Percentiles rank a stretch among this genome's conserved stretches.
Evolutionary conservation across 2,888 invertebrate species (phyloP).

Genomic region (Conchocele bisecta): DNA sequence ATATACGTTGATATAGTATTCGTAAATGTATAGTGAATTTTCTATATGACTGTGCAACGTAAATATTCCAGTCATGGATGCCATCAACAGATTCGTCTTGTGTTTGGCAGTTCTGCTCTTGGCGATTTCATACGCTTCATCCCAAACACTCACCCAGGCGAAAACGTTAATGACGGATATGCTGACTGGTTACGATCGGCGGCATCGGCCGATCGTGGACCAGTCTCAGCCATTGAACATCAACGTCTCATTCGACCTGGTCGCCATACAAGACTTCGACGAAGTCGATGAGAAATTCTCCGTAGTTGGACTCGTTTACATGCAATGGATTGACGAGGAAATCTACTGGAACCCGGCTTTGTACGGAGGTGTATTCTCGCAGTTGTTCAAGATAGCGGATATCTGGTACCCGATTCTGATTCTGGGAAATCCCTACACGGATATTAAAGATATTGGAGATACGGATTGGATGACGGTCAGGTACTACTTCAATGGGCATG

Average conservation of each 20-base stretch:
- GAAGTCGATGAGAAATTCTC: slow-evolving; percentile 36
- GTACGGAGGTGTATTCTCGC: neutral
- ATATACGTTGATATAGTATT: no score
- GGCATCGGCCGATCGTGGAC: slow-evolving; percentile 2
- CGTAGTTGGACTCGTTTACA: slow-evolving; percentile 17
- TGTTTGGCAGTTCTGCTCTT: no score
- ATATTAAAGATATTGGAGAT: slow-evolving; percentile 18
- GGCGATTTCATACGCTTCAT: no score
- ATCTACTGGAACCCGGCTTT: neutral
- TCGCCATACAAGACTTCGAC: slow-evolving; percentile 39
- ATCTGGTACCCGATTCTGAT: slow-evolving; percentile 34
- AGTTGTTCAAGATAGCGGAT: neutral
- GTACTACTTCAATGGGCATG: slow-evolving; percentile 16
- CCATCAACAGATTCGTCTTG: no score
- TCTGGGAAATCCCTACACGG: slow-evolving; percentile 29
- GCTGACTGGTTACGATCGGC: neutral
- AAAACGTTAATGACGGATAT: neutral
- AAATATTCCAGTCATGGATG: no score
- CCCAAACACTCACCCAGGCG: neutral
- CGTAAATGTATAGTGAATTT: no score
- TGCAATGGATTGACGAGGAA: slow-evolving; percentile 22
- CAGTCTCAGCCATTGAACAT: slow-evolving; percentile 8
- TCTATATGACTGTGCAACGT: no score
- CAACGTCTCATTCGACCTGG: slow-evolving; percentile 27
- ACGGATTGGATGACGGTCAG: slow-evolving; percentile 24